These are phyloP conservation scores for Sandelia bainsii DNA, from an alignment of 2,797 vertebrate species.

Conservation along the genomic window DNA sequence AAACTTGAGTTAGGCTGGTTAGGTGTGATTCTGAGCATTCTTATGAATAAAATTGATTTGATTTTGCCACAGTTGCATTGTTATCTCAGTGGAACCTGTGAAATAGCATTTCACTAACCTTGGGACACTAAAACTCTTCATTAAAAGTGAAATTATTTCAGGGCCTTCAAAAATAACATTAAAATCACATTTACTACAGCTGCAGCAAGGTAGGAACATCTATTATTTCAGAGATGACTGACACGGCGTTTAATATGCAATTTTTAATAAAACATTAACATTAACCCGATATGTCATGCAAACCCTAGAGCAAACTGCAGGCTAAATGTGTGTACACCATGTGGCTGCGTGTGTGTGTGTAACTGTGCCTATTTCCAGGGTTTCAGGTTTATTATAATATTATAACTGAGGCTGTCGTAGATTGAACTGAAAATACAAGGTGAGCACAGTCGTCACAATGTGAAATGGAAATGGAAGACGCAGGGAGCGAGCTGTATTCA, in stretches of 20 bases:
- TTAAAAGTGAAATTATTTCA: conserved; percentile 11
- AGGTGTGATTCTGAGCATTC: conserved; percentile 13
- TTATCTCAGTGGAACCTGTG: neutral
- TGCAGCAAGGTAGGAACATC: conserved; percentile 4
- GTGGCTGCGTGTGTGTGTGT: conserved; percentile 30
- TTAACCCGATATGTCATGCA: conserved; percentile 47
- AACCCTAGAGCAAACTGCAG: conserved; percentile 56
- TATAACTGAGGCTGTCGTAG: conserved; percentile 1
- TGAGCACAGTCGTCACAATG: conserved; percentile 43
- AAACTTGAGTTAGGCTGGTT: neutral
- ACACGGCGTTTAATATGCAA: conserved; percentile 46
- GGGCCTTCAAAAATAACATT: conserved; percentile 8
- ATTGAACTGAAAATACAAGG: neutral
- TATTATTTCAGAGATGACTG: conserved; percentile 35
- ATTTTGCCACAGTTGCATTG: neutral
- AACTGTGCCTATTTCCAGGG: conserved; percentile 19
- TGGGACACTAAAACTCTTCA: conserved; percentile 3
- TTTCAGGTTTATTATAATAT: conserved; percentile 39
- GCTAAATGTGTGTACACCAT: conserved; percentile 51
- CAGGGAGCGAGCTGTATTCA: neutral
- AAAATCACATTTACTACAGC: conserved; percentile 24
- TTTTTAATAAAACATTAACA: conserved; percentile 67
- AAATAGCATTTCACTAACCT: conserved; percentile 6
- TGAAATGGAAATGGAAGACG: conserved; percentile 23
- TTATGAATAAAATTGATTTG: neutral